A percentile compares a stretch with the other conserved stretches of the same genome.
Evolutionary conservation across 2,113 vertebrate species (phyloP).

Genomic region (Apodemus sylvaticus): DNA sequence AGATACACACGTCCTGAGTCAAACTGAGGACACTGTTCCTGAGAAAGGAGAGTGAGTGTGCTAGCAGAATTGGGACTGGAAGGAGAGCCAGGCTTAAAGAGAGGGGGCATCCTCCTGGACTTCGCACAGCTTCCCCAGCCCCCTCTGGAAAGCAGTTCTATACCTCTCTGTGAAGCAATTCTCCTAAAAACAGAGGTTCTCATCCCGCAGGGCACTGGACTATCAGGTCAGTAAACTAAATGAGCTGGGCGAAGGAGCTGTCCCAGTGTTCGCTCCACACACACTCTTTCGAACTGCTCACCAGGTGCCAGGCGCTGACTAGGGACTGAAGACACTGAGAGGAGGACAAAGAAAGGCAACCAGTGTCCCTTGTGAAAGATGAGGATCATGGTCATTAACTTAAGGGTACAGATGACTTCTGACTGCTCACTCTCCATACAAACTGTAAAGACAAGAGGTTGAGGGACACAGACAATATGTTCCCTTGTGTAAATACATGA

Average conservation of each 20-base stretch:
- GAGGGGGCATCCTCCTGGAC: background rate
- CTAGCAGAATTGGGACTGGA: background rate
- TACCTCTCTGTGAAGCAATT: conserved; percentile 1
- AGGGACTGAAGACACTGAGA: background rate
- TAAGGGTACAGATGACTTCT: conserved; percentile 43
- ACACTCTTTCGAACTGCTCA: background rate
- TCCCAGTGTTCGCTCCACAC: background rate
- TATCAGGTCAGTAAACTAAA: conserved; percentile 11
- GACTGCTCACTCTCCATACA: conserved; percentile 38
- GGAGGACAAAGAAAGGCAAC: background rate
- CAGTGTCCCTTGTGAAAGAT: background rate
- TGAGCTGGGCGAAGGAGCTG: background rate
- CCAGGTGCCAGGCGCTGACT: background rate
- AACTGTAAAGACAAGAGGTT: conserved; percentile 46
- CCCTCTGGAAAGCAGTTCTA: background rate
- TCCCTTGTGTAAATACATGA: conserved; percentile 30
- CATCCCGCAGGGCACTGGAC: background rate
- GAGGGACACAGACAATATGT: conserved; percentile 13
- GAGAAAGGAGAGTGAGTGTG: background rate
- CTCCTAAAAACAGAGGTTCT: conserved; percentile 25
- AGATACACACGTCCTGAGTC: background rate
- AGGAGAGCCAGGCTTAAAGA: background rate
- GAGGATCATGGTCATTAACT: background rate
- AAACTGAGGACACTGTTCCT: background rate
- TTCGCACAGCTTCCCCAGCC: background rate